Evolutionary conservation across 2,113 vertebrate genomes (phyloP), one percentile per base, ranked within the genome.

Genomic region (Leuciscus idus): DNA sequence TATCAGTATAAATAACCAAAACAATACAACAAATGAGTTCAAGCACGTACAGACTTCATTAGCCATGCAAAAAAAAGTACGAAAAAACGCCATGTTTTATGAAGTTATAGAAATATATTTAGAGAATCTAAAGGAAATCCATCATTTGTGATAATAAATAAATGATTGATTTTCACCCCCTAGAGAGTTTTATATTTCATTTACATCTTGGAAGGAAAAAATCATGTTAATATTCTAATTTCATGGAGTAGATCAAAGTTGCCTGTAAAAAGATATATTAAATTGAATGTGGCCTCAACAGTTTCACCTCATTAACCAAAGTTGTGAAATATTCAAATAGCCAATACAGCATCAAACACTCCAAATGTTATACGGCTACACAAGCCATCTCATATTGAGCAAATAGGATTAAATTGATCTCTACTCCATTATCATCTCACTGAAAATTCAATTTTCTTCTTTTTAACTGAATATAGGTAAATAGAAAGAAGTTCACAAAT

Each of bases 201-300:
- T 79, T 86, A 90, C 48, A 39, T 86, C 86, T 48, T 70, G 10
- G 84, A 84, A 87, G 84, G 87, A 77, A 88, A 52, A 89, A 86
- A 81, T 82, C 43, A 81, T 50, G 55, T 76, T 83, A 86, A 86
- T 86, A 80, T 79, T 73, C 72, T 55, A 80, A 89, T 89, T 88
- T 90, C 83, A 88, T 81, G 90, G 64, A 81, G 33, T 36, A 84
- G 64, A 86, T 89, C 70, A 89, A 89, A 85, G 77, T 86, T 78
- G 85, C 64, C 59, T 61, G 50, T 85, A 33, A 21, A 70, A 75
- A 26, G 64, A 33, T 23, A 85, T 64, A 46, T 66, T 48, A 76
- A 74, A 76, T 17, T 39, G 70, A 72, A 87, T 66, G 62, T 76
- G 39, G 21, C 12, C 66, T 28, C 10, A 64, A 78, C 66, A 75